These are phyloP conservation scores for Campaea margaritaria DNA, from an alignment of 2,888 invertebrate species.

Conservation along the genomic window DNA sequence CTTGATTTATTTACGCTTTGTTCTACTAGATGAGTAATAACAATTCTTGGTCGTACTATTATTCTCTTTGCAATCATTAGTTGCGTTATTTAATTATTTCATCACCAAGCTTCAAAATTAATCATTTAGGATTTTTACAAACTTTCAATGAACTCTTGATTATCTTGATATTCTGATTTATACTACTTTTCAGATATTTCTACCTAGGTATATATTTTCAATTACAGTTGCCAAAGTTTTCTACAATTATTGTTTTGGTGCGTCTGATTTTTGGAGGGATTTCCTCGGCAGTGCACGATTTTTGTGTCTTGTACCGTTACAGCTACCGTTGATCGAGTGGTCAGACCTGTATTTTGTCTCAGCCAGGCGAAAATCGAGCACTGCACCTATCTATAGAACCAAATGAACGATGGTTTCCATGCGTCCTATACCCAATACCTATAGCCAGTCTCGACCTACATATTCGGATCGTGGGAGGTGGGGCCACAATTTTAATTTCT, in stretches of 20 bases:
- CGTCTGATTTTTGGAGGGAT: constrained; percentile 55
- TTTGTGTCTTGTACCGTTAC: constrained; percentile 77
- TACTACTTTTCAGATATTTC: background rate
- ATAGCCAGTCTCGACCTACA: constrained; percentile 54
- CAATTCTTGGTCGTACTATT: background rate
- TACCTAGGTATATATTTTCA: too few relatives aligned
- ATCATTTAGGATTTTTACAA: too few relatives aligned
- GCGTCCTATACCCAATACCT: constrained; percentile 37
- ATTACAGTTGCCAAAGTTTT: background rate
- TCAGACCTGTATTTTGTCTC: constrained; percentile 79
- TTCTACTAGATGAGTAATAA: background rate
- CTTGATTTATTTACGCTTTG: background rate
- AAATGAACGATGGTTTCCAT: constrained; percentile 43
- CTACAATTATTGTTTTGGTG: constrained; percentile 15
- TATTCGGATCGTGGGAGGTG: constrained; percentile 54
- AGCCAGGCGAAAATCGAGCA: constrained; percentile 69
- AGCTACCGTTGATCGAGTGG: constrained; percentile 80
- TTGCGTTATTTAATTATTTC: background rate
- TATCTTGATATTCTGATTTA: background rate
- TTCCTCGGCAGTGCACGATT: constrained; percentile 73
- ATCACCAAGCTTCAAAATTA: background rate
- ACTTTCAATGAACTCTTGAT: too few relatives aligned
- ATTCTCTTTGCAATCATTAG: background rate
- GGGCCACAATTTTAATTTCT: constrained; percentile 39
- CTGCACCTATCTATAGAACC: constrained; percentile 47